Conservation (phyloP, 2,888 invertebrate genomes). For the Tryphoninae sp. region DNA sequence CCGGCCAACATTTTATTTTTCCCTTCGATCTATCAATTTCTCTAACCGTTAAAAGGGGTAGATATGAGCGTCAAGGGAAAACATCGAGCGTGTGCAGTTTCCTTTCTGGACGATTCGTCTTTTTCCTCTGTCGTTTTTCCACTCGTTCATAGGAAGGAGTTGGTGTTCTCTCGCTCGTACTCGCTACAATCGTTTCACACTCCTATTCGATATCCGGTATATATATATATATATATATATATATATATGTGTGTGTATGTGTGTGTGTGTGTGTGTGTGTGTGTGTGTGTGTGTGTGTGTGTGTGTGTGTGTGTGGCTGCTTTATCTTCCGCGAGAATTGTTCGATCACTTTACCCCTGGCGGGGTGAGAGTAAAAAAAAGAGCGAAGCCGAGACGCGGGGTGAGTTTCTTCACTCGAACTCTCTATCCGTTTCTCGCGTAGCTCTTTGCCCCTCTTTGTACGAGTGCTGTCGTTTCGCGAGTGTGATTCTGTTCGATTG, state of each 20-base stretch:
- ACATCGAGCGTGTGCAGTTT: constrained; percentile 30
- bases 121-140: constrained; percentile 18
- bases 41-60: constrained; percentile 22
- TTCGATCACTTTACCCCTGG: constrained; percentile 61
- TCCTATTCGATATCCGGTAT: constrained; percentile 57
- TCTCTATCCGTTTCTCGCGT: constrained; percentile 13
- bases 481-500: constrained; percentile 29
- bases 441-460: constrained; percentile 11
- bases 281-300: not conserved
- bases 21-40: constrained; percentile 23
- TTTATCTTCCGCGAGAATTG: constrained; percentile 65
- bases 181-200: constrained; percentile 55
- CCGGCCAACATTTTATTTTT: constrained; percentile 7
- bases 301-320: constrained; percentile 16
- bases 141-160: not conserved
- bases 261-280: not conserved
- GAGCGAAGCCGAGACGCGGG: constrained; percentile 7
- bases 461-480: constrained; percentile 52
- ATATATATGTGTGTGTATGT: not conserved
- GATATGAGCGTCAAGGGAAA: constrained; percentile 19
- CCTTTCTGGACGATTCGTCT: constrained; percentile 41
- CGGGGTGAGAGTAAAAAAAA: constrained; percentile 2
- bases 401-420: constrained; percentile 16
- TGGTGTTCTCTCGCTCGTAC: constrained; percentile 19
- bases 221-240: constrained; percentile 6